A percentile compares a stretch with the other conserved stretches of the same genome.
Evolutionary conservation across 2,797 vertebrate genomes (phyloP).

Genomic region (Dendrocincla tyrannina): DNA sequence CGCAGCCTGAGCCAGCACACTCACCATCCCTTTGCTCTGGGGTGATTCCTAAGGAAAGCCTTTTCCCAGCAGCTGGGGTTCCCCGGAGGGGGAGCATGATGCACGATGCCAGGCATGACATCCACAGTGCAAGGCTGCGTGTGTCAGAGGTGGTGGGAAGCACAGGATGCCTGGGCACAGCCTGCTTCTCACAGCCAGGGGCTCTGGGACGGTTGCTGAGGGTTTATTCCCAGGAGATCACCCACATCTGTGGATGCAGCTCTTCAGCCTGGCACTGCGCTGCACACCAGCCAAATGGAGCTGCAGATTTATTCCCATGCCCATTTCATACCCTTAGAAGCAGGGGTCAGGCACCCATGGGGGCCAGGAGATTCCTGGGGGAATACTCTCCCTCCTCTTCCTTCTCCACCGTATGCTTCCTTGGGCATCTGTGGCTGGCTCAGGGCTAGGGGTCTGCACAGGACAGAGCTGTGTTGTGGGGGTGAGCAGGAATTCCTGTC

Average conservation of each 20-base stretch:
- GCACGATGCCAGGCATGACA: fast-evolving
- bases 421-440: fast-evolving
- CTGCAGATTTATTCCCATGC: fast-evolving
- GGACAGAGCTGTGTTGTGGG: neutral
- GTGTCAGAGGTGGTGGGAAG: neutral
- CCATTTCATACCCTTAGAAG: neutral
- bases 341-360: fast-evolving
- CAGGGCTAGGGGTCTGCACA: neutral
- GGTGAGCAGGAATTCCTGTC: neutral
- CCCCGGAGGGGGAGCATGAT: fast-evolving
- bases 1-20: fast-evolving
- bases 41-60: neutral
- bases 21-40: neutral
- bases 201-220: neutral
- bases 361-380: neutral
- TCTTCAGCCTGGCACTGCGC: fast-evolving
- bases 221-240: neutral
- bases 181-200: neutral
- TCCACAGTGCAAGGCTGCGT: neutral
- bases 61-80: neutral
- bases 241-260: neutral
- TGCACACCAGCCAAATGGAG: fast-evolving
- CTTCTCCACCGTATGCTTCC: neutral
- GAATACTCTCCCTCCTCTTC: neutral
- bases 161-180: neutral